Evolutionary conservation across 1,140 invertebrate genomes (phyloP).

Genomic region (Prorops nasuta): DNA sequence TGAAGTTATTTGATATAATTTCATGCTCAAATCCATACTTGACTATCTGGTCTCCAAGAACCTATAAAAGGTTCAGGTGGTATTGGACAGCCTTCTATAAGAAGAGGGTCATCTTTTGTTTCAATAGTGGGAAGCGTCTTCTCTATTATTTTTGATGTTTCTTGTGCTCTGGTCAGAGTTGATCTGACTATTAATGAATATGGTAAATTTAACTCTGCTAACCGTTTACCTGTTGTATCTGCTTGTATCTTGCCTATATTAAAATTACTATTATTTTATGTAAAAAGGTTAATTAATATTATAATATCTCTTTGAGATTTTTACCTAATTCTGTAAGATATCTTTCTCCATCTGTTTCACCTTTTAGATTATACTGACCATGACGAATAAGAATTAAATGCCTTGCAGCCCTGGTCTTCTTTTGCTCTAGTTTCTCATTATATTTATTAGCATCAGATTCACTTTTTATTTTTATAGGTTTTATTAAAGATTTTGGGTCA

Average conservation of each 20-base stretch:
- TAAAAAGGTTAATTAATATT: neutral
- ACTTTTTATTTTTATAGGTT: constrained; percentile 58
- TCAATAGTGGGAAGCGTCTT: constrained; percentile 63
- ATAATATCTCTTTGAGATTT: neutral
- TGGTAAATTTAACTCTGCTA: constrained; percentile 73
- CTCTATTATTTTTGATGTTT: constrained; percentile 85
- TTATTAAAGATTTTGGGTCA: constrained; percentile 70
- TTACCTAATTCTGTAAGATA: constrained; percentile 78
- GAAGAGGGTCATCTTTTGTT: constrained; percentile 64
- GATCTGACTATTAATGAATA: constrained; percentile 81
- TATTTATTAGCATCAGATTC: constrained; percentile 64
- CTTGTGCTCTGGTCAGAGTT: constrained; percentile 89
- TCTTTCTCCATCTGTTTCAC: constrained; percentile 72
- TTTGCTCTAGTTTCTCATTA: constrained; percentile 63
- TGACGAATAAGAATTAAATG: constrained; percentile 92
- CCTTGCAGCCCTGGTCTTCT: constrained; percentile 70
- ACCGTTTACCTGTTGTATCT: constrained; percentile 72
- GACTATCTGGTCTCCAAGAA: constrained; percentile 79
- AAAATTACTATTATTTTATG: constrained; percentile 10
- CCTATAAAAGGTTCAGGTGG: constrained; percentile 89
- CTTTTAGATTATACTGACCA: constrained; percentile 86
- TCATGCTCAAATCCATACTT: constrained; percentile 69
- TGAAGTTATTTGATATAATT: neutral
- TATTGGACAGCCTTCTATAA: constrained; percentile 90
- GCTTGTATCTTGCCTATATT: constrained; percentile 78